Evolutionary conservation across 2,888 invertebrate genomes (phyloP).

Genomic region (Dorcus hopei): DNA sequence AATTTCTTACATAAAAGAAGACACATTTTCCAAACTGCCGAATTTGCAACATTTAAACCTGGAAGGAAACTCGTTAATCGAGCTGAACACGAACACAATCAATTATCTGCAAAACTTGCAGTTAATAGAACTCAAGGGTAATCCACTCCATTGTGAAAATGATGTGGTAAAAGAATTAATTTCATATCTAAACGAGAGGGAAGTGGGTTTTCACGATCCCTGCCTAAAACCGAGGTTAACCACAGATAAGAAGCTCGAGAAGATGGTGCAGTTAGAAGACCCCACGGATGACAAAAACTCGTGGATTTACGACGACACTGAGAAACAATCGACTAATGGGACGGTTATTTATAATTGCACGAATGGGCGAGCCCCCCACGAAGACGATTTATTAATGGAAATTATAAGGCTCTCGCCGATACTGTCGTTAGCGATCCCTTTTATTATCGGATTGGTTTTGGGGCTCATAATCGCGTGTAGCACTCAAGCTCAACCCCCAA

Average conservation of each 20-base stretch:
- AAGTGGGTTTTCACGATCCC: constrained; percentile 52
- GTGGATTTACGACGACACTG: constrained; percentile 47
- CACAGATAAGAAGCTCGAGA: constrained; percentile 55
- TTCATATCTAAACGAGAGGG: constrained; percentile 47
- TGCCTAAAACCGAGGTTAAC: constrained; percentile 35
- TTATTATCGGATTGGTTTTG: constrained; percentile 15
- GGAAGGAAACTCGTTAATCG: constrained; percentile 60
- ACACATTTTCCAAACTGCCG: constrained; percentile 55
- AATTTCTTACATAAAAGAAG: constrained; percentile 54
- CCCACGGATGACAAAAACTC: constrained; percentile 24
- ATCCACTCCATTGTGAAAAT: constrained; percentile 56
- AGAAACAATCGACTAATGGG: constrained; percentile 16
- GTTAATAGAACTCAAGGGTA: constrained; percentile 54
- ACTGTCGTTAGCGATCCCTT: constrained; percentile 13
- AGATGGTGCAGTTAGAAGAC: constrained; percentile 54
- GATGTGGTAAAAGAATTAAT: constrained; percentile 48
- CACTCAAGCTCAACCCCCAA: constrained; percentile 1
- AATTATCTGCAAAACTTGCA: constrained; percentile 52
- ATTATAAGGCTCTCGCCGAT: constrained; percentile 27
- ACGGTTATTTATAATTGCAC: constrained; percentile 19
- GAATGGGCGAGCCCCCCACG: background rate
- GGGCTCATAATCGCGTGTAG: constrained; percentile 19
- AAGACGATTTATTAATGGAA: constrained; percentile 22
- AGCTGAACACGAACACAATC: constrained; percentile 52
- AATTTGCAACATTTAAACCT: constrained; percentile 58